phyloP scores from a whole-genome alignment of 2,888 invertebrate species.

The Trissoscelio sp. region DNA sequence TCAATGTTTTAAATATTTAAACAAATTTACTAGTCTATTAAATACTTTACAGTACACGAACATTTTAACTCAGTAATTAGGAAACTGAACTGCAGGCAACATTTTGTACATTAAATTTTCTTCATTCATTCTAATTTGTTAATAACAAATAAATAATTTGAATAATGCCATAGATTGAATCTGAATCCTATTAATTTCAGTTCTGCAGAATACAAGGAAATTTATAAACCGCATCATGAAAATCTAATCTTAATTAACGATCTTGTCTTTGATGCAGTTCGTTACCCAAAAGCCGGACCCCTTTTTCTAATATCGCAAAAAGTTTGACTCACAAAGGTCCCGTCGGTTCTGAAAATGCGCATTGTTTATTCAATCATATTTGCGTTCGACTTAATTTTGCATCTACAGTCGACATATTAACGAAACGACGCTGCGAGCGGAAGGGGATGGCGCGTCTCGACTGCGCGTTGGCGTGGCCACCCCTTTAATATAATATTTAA shows the following conservation, averaged over 20 bases:
- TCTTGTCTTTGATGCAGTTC: slow-evolving; percentile 5
- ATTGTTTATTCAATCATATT: slow-evolving; percentile 53
- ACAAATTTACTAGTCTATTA: not conserved
- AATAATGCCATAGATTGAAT: too few relatives aligned
- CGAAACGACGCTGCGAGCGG: slow-evolving; percentile 49
- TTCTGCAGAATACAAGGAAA: not conserved
- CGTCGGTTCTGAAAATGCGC: not conserved
- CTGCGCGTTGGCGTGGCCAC: slow-evolving; percentile 80
- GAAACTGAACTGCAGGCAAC: too few relatives aligned
- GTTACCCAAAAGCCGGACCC: not conserved
- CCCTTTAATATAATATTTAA: slow-evolving; percentile 84
- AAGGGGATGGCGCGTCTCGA: slow-evolving; percentile 70
- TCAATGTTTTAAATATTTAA: not conserved
- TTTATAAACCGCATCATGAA: slow-evolving; percentile 16
- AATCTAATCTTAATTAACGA: slow-evolving; percentile 28
- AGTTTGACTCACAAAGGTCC: not conserved
- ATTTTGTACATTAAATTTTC: too few relatives aligned
- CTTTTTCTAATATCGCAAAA: not conserved
- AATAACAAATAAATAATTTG: too few relatives aligned
- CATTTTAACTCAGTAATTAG: too few relatives aligned
- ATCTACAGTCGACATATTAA: slow-evolving; percentile 61
- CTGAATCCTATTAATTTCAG: not conserved
- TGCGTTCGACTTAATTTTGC: slow-evolving; percentile 53
- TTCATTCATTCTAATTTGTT: too few relatives aligned
- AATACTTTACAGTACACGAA: too few relatives aligned